phyloP scores from a whole-genome alignment of 35 echinoderm and acorn worm genomes.

The Amphiura filiformis region DNA sequence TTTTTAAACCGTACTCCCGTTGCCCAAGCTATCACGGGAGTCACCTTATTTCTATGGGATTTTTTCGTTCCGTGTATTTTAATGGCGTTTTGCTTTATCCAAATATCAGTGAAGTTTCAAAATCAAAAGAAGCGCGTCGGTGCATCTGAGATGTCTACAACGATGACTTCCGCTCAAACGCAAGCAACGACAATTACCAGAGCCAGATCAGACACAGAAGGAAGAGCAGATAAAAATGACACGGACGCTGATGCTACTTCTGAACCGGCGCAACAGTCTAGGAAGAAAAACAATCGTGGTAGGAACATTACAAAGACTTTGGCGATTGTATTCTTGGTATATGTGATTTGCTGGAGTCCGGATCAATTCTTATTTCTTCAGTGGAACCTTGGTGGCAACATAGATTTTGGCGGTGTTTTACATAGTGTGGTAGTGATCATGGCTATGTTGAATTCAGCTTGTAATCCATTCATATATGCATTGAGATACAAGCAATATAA shows the following conservation, averaged over 20 bases:
- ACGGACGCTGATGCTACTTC: not conserved
- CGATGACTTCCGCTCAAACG: not conserved
- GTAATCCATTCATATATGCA: not conserved
- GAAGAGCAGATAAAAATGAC: not conserved
- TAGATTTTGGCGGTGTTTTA: not conserved
- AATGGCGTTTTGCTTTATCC: conserved; percentile 64
- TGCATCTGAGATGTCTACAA: not conserved
- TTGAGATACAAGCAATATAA: too few species aligned
- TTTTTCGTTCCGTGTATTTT: conserved; percentile 62
- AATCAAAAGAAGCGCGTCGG: conserved; percentile 12
- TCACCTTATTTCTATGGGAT: conserved; percentile 57
- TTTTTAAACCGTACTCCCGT: not conserved
- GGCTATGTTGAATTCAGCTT: not conserved
- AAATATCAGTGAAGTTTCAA: conserved; percentile 48
- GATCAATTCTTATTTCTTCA: not conserved
- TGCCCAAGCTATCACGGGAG: not conserved
- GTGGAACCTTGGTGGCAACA: not conserved
- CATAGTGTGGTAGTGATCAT: not conserved
- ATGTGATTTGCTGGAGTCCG: not conserved
- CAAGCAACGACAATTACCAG: not conserved
- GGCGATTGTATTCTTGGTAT: not conserved
- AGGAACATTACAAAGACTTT: not conserved
- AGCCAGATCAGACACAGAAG: not conserved
- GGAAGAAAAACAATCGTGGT: not conserved
- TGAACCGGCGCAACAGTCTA: not conserved